A percentile compares a stretch with the other conserved stretches of the same genome.
Conservation (phyloP, 2,888 invertebrate species). For the Euspilapteryx auroguttella region DNA sequence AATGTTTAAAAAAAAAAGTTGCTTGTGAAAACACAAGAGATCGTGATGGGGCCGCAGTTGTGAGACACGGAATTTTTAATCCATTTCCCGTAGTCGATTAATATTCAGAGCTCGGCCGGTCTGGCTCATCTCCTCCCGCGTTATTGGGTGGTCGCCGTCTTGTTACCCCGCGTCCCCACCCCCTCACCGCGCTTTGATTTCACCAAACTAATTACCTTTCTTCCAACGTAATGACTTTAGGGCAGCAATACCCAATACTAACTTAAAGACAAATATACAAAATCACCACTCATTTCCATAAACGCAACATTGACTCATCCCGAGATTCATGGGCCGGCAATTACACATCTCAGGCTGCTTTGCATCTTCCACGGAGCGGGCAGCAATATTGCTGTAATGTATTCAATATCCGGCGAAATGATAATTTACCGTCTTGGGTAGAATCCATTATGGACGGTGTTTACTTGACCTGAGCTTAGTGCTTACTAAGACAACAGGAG, state of each 20-base stretch:
- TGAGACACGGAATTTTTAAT: constrained; percentile 58
- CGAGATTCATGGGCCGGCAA: constrained; percentile 15
- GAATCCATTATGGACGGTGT: constrained; percentile 57
- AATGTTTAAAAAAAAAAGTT: constrained; percentile 56
- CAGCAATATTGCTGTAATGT: constrained; percentile 46
- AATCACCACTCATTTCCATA: constrained; percentile 17
- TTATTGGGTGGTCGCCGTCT: constrained; percentile 40
- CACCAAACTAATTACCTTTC: constrained; percentile 42
- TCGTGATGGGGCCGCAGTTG: constrained; percentile 35
- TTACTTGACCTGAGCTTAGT: constrained; percentile 60
- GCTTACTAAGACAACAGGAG: constrained; percentile 58
- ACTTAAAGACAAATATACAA: background rate
- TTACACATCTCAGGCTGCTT: constrained; percentile 30
- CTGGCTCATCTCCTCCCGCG: constrained; percentile 59
- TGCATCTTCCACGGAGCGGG: constrained; percentile 22
- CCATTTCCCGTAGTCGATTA: constrained; percentile 60
- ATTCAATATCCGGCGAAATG: constrained; percentile 58
- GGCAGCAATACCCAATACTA: background rate
- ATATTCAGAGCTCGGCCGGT: constrained; percentile 57
- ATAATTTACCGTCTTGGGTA: constrained; percentile 47
- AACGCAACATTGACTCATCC: constrained; percentile 16
- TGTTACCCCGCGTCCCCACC: no score
- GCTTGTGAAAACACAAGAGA: constrained; percentile 40
- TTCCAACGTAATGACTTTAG: constrained; percentile 9
- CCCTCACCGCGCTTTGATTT: constrained; percentile 50